Percentiles rank a stretch among this genome's conserved stretches.
Evolutionary conservation across 2,797 vertebrate species (phyloP).

Genomic region (Amphiprion clarkii): DNA sequence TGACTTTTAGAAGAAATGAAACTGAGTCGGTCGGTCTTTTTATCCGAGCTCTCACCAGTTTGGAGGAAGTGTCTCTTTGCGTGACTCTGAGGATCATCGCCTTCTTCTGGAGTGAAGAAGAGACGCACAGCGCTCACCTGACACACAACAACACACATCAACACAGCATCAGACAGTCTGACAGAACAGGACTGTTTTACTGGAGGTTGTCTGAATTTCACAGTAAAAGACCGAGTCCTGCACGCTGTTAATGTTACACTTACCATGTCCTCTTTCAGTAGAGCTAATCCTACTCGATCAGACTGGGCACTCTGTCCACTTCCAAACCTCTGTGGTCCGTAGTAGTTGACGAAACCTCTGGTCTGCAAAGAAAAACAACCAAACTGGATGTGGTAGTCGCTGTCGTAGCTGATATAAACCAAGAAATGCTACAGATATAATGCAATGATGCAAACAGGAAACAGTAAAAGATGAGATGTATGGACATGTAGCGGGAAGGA

Average conservation of each 20-base stretch:
- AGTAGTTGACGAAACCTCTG: constrained; percentile 96
- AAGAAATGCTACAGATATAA: too few relatives aligned
- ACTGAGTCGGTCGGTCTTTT: background rate
- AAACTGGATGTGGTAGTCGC: background rate
- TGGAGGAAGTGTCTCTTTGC: constrained; percentile 94
- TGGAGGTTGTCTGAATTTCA: background rate
- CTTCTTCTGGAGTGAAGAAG: constrained; percentile 93
- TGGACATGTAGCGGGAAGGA: too few relatives aligned
- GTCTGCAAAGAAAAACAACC: constrained; percentile 73
- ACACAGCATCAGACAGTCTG: background rate
- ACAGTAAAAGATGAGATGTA: too few relatives aligned
- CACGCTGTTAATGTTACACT: constrained; percentile 59
- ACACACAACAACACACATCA: constrained; percentile 14
- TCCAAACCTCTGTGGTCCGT: constrained; percentile 95
- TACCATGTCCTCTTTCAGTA: constrained; percentile 94
- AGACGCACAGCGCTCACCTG: constrained; percentile 91
- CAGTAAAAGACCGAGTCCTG: background rate
- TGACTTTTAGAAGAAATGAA: background rate
- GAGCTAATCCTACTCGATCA: constrained; percentile 92
- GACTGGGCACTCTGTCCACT: constrained; percentile 89
- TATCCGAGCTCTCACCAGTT: constrained; percentile 83
- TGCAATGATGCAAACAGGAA: too few relatives aligned
- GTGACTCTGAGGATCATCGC: constrained; percentile 89
- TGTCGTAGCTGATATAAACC: background rate
- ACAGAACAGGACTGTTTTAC: background rate